Conservation (phyloP, 2,113 vertebrate species). For the Corythornis madagascariensis region DNA sequence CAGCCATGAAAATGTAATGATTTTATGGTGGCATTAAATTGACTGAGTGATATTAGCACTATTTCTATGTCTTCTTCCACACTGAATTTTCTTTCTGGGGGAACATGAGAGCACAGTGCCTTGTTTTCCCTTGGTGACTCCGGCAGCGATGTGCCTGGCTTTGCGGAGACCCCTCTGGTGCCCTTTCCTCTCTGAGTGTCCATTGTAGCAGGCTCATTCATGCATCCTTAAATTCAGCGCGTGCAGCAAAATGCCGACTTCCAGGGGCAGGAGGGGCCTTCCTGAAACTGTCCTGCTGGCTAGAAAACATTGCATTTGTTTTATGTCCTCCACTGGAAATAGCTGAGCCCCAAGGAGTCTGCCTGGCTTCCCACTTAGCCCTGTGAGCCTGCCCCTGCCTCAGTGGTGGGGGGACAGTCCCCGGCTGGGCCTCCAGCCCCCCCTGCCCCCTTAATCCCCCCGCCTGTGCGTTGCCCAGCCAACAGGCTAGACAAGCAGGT, state of each 20-base stretch:
- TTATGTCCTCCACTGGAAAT: neutral
- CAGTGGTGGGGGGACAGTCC: neutral
- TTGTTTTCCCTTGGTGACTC: neutral
- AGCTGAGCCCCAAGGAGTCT: neutral
- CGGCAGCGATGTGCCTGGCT: neutral
- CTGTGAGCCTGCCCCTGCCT: neutral
- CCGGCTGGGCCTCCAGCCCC: neutral
- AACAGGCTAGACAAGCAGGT: slow-evolving; percentile 96
- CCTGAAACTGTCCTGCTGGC: neutral
- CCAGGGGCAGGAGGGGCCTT: slow-evolving; percentile 10
- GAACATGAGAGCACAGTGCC: neutral
- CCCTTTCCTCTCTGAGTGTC: neutral
- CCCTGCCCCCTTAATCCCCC: slow-evolving; percentile 69
- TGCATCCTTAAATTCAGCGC: slow-evolving; percentile 38
- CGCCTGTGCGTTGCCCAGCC: slow-evolving; percentile 82
- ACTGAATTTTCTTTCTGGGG: neutral
- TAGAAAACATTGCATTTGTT: neutral
- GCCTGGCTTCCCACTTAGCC: neutral
- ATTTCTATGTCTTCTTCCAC: neutral
- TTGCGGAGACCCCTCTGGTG: neutral
- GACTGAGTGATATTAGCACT: neutral
- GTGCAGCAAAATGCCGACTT: slow-evolving; percentile 52
- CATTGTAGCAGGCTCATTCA: slow-evolving; percentile 34
- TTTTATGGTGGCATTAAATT: neutral
- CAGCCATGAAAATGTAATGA: neutral